A percentile compares a stretch with the other conserved stretches of the same genome.
phyloP scores from a whole-genome alignment of 2,113 vertebrate genomes.

The Penelope pileata region DNA sequence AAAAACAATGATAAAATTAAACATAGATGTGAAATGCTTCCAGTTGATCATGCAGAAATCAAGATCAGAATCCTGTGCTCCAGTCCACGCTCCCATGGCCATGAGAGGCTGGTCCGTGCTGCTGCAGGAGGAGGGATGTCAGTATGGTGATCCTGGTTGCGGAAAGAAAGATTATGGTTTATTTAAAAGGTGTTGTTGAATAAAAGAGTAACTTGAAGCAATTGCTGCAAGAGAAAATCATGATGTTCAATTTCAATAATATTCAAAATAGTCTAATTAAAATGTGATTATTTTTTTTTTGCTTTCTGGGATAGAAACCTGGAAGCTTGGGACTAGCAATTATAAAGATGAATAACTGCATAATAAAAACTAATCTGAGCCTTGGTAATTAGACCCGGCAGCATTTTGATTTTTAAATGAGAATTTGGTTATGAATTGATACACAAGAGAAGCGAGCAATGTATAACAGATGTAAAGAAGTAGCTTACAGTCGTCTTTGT shows the following conservation, averaged over 20 bases:
- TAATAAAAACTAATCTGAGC: constrained; percentile 23
- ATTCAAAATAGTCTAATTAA: not conserved
- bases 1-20: not conserved
- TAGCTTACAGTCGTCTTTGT: not conserved
- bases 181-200: not conserved
- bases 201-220: not conserved
- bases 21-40: not conserved
- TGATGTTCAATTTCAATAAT: not conserved
- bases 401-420: constrained; percentile 20
- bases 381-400: not conserved
- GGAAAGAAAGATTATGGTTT: not conserved
- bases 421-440: not conserved
- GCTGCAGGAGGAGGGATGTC: not conserved
- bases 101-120: not conserved
- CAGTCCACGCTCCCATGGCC: not conserved
- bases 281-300: not conserved
- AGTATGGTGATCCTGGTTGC: not conserved
- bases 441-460: not conserved
- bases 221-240: not conserved
- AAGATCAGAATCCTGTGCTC: not conserved
- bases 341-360: constrained; percentile 21
- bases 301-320: not conserved
- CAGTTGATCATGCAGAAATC: not conserved
- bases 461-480: not conserved
- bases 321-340: not conserved